Evolutionary conservation across 2,888 invertebrate genomes (phyloP).

Genomic region (Diplolepis rosae): DNA sequence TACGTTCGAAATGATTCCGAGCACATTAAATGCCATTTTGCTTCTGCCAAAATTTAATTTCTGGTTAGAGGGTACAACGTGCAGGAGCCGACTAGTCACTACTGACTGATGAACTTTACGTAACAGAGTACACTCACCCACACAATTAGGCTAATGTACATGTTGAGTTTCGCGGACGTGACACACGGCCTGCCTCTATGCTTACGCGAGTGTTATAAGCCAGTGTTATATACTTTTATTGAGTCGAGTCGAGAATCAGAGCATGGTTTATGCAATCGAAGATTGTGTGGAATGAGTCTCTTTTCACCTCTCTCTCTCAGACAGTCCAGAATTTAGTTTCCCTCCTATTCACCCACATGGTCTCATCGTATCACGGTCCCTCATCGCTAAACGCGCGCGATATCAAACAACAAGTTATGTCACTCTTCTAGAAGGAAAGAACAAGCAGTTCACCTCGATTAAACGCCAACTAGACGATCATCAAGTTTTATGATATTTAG

Average conservation of each 20-base stretch:
- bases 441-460: conserved; percentile 20
- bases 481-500: conserved; percentile 1
- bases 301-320: conserved; percentile 43
- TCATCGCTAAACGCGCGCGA: conserved; percentile 42
- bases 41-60: too few relatives aligned
- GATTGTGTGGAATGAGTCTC: conserved; percentile 62
- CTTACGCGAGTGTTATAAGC: conserved; percentile 47
- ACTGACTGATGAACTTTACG: conserved; percentile 51
- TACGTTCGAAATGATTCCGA: too few relatives aligned
- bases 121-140: conserved; percentile 41
- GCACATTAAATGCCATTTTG: too few relatives aligned
- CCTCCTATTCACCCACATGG: conserved; percentile 28
- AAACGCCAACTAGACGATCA: not conserved
- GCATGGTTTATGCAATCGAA: conserved; percentile 66
- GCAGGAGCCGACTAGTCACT: conserved; percentile 26
- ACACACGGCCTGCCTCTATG: conserved; percentile 46
- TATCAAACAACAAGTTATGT: conserved; percentile 62
- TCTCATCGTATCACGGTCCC: conserved; percentile 36
- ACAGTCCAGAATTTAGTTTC: conserved; percentile 15
- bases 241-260: conserved; percentile 60
- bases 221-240: conserved; percentile 52
- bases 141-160: conserved; percentile 20
- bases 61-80: too few relatives aligned
- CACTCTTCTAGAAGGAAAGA: conserved; percentile 44
- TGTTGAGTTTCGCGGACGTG: conserved; percentile 41